These are phyloP conservation scores for Limnodromus scolopaceus DNA, from an alignment of 2,797 vertebrate genomes.

Conservation along the genomic window DNA sequence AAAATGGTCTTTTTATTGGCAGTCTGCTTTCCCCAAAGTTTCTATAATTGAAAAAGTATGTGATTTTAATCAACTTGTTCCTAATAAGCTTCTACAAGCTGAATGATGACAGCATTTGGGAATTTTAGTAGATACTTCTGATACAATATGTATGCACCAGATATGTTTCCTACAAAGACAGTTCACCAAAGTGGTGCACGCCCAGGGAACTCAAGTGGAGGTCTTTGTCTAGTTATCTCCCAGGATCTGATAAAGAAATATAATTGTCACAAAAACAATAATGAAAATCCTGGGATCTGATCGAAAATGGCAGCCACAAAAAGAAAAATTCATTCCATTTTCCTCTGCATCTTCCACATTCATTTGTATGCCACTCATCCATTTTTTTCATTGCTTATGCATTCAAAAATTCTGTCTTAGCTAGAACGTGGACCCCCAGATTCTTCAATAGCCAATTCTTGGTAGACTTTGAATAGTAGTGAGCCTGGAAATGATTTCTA, in stretches of 20 bases:
- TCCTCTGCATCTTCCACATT: background rate
- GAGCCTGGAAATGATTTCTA: background rate
- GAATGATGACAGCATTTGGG: background rate
- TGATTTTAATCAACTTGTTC: background rate
- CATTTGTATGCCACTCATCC: slow-evolving; percentile 35
- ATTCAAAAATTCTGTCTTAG: slow-evolving; percentile 7
- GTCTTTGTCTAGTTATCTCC: background rate
- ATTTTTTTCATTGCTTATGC: slow-evolving; percentile 54
- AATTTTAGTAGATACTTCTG: background rate
- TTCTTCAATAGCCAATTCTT: background rate
- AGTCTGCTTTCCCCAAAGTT: background rate
- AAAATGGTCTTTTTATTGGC: background rate
- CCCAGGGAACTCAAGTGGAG: background rate
- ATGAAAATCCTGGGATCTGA: slow-evolving; percentile 7
- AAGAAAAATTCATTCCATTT: slow-evolving; percentile 49
- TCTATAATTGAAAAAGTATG: background rate
- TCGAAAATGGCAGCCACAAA: background rate
- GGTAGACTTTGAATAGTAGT: background rate
- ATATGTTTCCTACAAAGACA: background rate
- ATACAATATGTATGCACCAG: background rate
- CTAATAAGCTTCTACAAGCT: background rate
- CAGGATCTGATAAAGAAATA: background rate
- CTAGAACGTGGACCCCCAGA: background rate
- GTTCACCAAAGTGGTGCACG: background rate
- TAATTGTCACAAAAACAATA: background rate